Base-by-base conservation (phyloP, 2,888 invertebrate species). In the Hydropsyche betteni region DNA sequence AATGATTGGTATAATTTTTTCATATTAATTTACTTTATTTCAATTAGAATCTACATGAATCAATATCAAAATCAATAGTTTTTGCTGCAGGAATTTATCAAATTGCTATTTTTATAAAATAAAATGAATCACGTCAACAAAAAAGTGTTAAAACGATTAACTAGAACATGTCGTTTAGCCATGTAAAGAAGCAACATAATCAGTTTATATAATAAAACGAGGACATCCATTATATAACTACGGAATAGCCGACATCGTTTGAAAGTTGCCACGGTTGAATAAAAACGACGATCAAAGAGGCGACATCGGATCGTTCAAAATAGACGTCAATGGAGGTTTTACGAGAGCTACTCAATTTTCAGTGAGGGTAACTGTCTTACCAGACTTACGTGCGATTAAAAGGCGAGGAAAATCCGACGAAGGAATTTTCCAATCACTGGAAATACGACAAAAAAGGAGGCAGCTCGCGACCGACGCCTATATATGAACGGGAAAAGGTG, bases 321-420 rank as follows among this genome's bases (percentile, higher is more conserved):
- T 12, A 16, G 50, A 51, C 69, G 50, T 58, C 58, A 24, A 58
- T 58, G 58, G 16, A 58, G 14, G 16, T 8, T 58, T 58, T 44
- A 44, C 24, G 58, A 16, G 69, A 14, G 69, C 69, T 50, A 69
- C 69, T 69, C 69, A 69, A 69, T 69, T 69, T 69, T 69, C 69
- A 51, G 14, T 50, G 36, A 68, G 33, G 68, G 68, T 68, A 12
- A 44, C 69, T 51, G 44, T 44, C 44, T 44, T 10, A 44, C 6
- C 16, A 44, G 69, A 69, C 69, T 69, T 69, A 14, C 44, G 24
- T 14, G 16, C 69, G 38, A 69, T 69, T 69, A 69, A 12, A 44
- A 36, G 69, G 14, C 50, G 44, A 14, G 68, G 4, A 64, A 64
- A 64, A 33, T 64, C 24, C 64, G 64, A 33, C 2, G 53, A 24